Evolutionary conservation across 1,140 invertebrate genomes (phyloP).

Genomic region (Charaxes varanes): DNA sequence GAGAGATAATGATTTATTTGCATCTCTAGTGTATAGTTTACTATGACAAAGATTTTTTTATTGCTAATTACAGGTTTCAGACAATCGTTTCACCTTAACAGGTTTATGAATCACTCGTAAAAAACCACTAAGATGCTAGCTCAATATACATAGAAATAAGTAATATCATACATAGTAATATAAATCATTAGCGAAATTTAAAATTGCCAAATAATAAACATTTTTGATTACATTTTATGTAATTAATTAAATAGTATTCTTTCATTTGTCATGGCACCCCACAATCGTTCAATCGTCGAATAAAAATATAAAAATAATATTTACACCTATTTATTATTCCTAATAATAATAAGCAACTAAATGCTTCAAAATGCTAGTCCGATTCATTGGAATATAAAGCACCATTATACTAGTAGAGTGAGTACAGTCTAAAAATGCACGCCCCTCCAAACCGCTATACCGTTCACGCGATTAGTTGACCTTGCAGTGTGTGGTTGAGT

Average conservation of each 20-base stretch:
- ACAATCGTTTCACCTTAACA: conserved; percentile 11
- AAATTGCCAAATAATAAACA: neutral
- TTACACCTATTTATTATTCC: conserved; percentile 35
- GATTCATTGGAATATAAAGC: conserved; percentile 41
- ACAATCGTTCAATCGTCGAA: conserved; percentile 27
- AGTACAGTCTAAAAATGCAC: too few species aligned
- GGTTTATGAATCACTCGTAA: conserved; percentile 15
- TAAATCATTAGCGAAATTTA: conserved; percentile 9
- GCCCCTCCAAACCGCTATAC: too few species aligned
- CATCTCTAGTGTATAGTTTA: conserved; percentile 4
- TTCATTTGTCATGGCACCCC: conserved; percentile 42
- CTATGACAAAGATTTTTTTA: conserved; percentile 13
- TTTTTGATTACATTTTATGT: conserved; percentile 16
- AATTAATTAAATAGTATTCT: conserved; percentile 16
- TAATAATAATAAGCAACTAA: conserved; percentile 42
- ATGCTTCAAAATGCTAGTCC: conserved; percentile 64
- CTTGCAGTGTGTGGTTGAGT: too few species aligned
- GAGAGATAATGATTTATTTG: conserved; percentile 5
- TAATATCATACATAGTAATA: conserved; percentile 15
- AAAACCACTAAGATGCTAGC: conserved; percentile 10
- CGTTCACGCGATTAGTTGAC: too few species aligned
- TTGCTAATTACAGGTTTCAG: conserved; percentile 6
- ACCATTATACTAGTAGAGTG: too few species aligned
- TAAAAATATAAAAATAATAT: conserved; percentile 38
- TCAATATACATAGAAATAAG: conserved; percentile 11